Base-by-base conservation (phyloP, 2,797 vertebrate species). In the Octomys mimax region DNA sequence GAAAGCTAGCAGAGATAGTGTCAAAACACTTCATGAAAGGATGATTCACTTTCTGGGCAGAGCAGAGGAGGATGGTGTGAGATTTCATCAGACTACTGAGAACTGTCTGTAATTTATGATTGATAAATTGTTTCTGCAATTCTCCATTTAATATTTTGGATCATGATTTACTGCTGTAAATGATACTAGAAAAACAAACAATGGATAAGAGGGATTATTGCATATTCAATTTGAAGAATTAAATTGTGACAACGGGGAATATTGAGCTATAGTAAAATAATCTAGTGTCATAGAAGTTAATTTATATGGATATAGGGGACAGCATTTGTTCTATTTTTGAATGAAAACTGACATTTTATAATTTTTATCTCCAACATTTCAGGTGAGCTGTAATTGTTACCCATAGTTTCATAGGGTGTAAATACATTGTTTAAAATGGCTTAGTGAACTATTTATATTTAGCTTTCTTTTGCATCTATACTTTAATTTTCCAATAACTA, bases 401-500 rank as follows among this genome's bases (percentile, higher is more conserved):
- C 9, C 36, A 5, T 46, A 26, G 22, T 82, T 94, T 94, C 21
- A 93, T 13, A 89, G 52, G 3, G 54, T 80, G n/a, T 28, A 92
- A 57, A 79, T 52, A 61, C 79, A 90, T 92, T 84, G 24, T 57
- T 57, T 93, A 94, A 88, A 12, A 92, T 95, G 95, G 22, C 59
- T 88, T 87, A 94, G 77, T 91, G 28, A 26, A 31, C 6, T 59
- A 92, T 97, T 91, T 11, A 39, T 87, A 28, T 82, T 85, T 75
- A 84, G 70, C 31, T 93, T 96, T 95, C 78, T 39, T 88, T 97
- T 78, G 31, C 95, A 77, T 88, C 54, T 89, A 49, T 78, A 21
- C 73, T 96, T 92, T 97, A 80, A 98, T 87, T 70, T 93, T 93
- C 31, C 71, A 92, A 94, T 98, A 98, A 97, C 95, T 97, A 97